Conservation (phyloP, 2,797 vertebrate species). For the Rousettus madagascariensis region DNA sequence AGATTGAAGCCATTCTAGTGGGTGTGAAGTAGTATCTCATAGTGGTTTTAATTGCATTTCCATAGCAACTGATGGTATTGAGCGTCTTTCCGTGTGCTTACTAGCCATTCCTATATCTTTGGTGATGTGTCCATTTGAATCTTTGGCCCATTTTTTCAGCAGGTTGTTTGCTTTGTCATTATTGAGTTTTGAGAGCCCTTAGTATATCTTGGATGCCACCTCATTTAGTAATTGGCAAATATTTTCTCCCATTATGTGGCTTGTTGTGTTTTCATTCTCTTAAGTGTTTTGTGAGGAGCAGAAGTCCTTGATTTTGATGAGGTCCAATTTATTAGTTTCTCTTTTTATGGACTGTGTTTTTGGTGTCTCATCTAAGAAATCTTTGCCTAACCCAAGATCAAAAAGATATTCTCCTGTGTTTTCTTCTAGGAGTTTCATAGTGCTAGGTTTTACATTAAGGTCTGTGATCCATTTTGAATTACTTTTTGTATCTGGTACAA, state of each 20-base stretch:
- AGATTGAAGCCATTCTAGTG: background rate
- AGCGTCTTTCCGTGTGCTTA: background rate
- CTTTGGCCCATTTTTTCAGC: background rate
- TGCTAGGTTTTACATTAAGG: background rate
- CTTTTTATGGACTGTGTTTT: background rate
- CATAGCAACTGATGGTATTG: background rate
- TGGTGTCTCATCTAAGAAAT: background rate
- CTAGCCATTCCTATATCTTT: background rate
- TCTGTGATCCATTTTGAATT: background rate
- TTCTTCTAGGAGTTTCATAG: background rate
- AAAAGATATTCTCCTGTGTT: background rate
- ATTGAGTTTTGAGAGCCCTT: background rate
- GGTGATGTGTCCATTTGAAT: background rate
- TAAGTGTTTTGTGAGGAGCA: background rate
- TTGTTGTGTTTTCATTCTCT: background rate
- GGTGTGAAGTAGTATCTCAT: background rate
- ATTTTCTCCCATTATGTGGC: background rate
- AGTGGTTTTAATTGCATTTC: background rate
- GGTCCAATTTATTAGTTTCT: background rate
- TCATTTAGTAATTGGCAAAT: background rate
- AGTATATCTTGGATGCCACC: background rate
- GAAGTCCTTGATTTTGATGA: background rate
- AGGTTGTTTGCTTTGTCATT: background rate
- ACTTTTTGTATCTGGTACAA: background rate
- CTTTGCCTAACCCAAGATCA: background rate